phyloP scores from a whole-genome alignment of 2,888 invertebrate species.

The Pomacea canaliculata region DNA sequence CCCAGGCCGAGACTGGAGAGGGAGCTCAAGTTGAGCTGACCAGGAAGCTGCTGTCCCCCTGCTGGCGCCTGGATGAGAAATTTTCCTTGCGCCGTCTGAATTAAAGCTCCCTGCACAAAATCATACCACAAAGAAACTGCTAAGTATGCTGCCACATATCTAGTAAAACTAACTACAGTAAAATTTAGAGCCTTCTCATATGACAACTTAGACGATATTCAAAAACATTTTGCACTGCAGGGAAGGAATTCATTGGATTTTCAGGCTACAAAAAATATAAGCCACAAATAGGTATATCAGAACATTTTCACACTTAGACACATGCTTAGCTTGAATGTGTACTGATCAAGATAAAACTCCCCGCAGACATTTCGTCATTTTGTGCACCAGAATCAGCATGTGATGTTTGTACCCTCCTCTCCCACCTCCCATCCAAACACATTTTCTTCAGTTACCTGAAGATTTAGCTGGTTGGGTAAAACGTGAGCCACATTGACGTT shows the following conservation, averaged over 20 bases:
- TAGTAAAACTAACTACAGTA: neutral
- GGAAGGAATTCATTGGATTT: no score
- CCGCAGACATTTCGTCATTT: no score
- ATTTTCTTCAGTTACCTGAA: constrained; percentile 5
- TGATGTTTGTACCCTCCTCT: no score
- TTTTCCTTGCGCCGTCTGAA: constrained; percentile 59
- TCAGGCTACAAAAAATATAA: no score
- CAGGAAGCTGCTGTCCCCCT: constrained; percentile 38
- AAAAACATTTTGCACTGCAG: neutral
- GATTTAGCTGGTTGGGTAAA: constrained; percentile 38
- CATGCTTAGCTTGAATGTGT: no score
- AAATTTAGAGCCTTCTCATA: neutral
- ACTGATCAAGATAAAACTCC: no score
- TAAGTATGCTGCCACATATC: neutral
- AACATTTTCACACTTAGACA: no score
- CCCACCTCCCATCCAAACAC: no score
- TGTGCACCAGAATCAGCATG: no score
- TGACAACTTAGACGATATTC: neutral
- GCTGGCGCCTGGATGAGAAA: constrained; percentile 32
- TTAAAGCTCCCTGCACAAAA: constrained; percentile 54
- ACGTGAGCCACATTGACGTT: constrained; percentile 58
- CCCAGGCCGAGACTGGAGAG: constrained; percentile 41
- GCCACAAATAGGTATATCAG: no score
- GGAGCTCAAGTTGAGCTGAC: constrained; percentile 44
- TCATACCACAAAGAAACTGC: neutral